phyloP scores from a whole-genome alignment of 2,888 invertebrate species.

The Beris chalybata region DNA sequence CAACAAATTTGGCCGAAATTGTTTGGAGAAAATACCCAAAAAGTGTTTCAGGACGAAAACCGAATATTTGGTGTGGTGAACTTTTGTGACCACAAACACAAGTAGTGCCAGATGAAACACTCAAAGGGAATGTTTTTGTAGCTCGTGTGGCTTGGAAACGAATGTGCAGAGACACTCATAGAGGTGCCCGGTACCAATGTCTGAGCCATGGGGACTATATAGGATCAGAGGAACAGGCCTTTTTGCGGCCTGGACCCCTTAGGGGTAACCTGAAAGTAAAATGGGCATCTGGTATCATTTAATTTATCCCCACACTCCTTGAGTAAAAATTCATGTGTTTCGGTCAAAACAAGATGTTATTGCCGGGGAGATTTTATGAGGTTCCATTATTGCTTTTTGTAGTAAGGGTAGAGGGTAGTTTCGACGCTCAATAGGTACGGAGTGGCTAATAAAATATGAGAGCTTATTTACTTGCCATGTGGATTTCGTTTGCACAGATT shows the following conservation, averaged over 20 bases:
- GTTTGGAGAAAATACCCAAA: conserved; percentile 19
- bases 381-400: conserved; percentile 29
- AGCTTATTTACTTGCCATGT: no score
- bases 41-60: conserved; percentile 22
- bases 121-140: conserved; percentile 43
- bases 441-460: no score
- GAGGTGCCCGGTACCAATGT: not conserved
- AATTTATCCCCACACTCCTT: conserved; percentile 4
- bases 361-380: conserved; percentile 29
- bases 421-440: no score
- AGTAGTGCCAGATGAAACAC: conserved; percentile 43
- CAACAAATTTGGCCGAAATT: conserved; percentile 15
- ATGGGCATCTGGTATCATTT: conserved; percentile 18
- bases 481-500: no score
- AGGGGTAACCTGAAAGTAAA: not conserved
- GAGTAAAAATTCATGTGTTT: not conserved
- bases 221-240: not conserved
- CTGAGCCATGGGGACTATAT: not conserved
- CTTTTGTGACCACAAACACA: conserved; percentile 35
- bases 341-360: conserved; percentile 30
- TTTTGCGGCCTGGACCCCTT: not conserved
- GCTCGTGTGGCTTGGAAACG: conserved; percentile 41
- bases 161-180: conserved; percentile 33
- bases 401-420: not conserved
- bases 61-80: conserved; percentile 22